Percentiles rank a stretch among this genome's conserved stretches.
Evolutionary conservation across 2,888 invertebrate genomes (phyloP).

Genomic region (Drosophila paranaensis): DNA sequence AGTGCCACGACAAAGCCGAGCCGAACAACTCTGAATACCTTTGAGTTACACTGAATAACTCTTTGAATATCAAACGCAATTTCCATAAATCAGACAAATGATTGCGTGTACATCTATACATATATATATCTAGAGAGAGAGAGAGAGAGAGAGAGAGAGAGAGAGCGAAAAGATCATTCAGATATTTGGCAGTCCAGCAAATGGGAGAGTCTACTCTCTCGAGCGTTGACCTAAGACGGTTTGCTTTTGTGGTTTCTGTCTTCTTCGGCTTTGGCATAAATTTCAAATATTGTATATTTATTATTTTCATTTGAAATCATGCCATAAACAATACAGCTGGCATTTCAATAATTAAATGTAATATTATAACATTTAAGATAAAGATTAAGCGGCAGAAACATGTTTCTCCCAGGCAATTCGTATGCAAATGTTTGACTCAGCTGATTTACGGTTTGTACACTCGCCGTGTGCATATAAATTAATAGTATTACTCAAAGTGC

Average conservation of each 20-base stretch:
- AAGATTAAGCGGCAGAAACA: constrained; percentile 43
- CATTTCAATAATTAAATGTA: constrained; percentile 54
- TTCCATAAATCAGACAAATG: constrained; percentile 69
- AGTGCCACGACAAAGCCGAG: constrained; percentile 50
- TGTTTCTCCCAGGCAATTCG: constrained; percentile 56
- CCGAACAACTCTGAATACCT: constrained; percentile 10
- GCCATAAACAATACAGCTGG: constrained; percentile 21
- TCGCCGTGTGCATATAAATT: constrained; percentile 58
- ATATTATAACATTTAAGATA: constrained; percentile 33
- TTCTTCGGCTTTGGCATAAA: constrained; percentile 19
- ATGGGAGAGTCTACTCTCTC: constrained; percentile 2
- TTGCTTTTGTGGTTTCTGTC: background rate
- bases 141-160: background rate
- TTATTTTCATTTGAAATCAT: constrained; percentile 3
- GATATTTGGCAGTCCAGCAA: constrained; percentile 26
- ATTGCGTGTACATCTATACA: constrained; percentile 10
- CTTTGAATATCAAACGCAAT: constrained; percentile 58
- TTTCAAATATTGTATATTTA: constrained; percentile 2
- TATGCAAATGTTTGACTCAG: constrained; percentile 41
- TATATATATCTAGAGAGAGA: constrained; percentile 5
- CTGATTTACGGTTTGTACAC: constrained; percentile 46
- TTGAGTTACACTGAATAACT: constrained; percentile 29
- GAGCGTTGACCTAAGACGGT: constrained; percentile 34
- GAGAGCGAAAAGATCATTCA: background rate
- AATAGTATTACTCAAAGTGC: constrained; percentile 43